Evolutionary conservation across 2,797 vertebrate genomes (phyloP), one percentile per base, ranked within the genome.

Genomic region (Staurois parvus): DNA sequence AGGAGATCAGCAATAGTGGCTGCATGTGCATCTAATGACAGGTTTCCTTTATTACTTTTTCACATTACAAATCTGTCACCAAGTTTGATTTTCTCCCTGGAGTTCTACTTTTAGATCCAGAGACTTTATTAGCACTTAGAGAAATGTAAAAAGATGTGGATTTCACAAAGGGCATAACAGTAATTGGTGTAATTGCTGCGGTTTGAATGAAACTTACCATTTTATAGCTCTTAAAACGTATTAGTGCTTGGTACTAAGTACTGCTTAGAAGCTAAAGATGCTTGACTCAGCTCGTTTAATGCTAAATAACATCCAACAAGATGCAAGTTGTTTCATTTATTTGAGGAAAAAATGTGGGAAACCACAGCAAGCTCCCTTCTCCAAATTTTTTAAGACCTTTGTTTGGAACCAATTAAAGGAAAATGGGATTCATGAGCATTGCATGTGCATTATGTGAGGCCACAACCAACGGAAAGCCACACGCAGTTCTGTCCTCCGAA

Each of bases 351-450:
- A 59, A 24, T 59, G n/a, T 59, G 45, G 56, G 45, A 74, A 78
- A 84, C n/a, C 67, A 72, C 45, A 68, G 29, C 34, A 15, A 42
- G 34, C 21, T 62, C n/a, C 56, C n/a, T 62, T 32, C 30, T 70
- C 29, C 52, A 69, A 69, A 3, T 32, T 34, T 45, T 34, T 72
- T 45, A 74, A 74, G 56, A 76, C 24, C 73, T 62, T 45, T 26
- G 29, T 76, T 87, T 82, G 82, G 81, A 87, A 89, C 76, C 45
- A 69, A 59, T 77, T 77, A n/a, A 6, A 74, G 86, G 37, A 5
- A 19, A 28, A 32, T 68, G 19, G 28, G 45, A 26, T 78, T 40
- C 32, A 30, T 9, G 32, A 81, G 79, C 56, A 87, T 82, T 69
- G 64, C 72, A 84, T 82, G 69, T 85, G 76, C 70, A 81, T 59